These are phyloP conservation scores for Kryptopterus vitreolus DNA, from an alignment of 2,797 vertebrate genomes.

Conservation along the genomic window DNA sequence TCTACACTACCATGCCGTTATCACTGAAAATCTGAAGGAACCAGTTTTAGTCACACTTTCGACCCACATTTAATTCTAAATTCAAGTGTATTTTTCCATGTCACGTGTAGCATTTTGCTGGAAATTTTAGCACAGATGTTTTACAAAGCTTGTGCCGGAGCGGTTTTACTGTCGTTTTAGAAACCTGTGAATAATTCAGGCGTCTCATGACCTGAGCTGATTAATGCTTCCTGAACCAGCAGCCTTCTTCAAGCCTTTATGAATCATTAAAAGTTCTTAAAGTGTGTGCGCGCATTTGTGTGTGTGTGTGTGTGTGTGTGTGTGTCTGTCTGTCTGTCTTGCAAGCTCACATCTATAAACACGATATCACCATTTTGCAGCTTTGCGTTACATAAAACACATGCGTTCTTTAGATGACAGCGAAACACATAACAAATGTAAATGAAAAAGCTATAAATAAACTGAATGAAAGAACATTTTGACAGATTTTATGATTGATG, in stretches of 20 bases:
- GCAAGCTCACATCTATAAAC: not conserved
- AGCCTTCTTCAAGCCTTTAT: slow-evolving; percentile 41
- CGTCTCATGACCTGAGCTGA: slow-evolving; percentile 57
- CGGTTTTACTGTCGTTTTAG: slow-evolving; percentile 41
- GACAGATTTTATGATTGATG: not conserved
- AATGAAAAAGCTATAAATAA: not conserved
- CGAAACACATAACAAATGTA: not conserved
- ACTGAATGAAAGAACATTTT: not conserved
- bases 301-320: not conserved
- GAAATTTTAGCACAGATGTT: slow-evolving; percentile 13
- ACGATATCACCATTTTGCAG: not conserved
- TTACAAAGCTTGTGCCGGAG: slow-evolving; percentile 6
- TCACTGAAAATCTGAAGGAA: not conserved
- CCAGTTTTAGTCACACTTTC: not conserved
- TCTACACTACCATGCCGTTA: not conserved
- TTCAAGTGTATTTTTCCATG: not conserved
- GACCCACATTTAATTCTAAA: not conserved
- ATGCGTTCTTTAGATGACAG: not conserved
- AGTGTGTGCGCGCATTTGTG: slow-evolving; percentile 11
- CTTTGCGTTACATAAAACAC: not conserved
- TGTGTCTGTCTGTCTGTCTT: not conserved
- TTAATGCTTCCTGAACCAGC: slow-evolving; percentile 54
- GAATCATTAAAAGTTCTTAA: slow-evolving; percentile 49
- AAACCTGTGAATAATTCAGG: slow-evolving; percentile 60
- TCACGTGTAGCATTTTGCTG: slow-evolving; percentile 5